Evolutionary conservation across 2,113 vertebrate species (phyloP).

Genomic region (Myrmecophaga tridactyla): DNA sequence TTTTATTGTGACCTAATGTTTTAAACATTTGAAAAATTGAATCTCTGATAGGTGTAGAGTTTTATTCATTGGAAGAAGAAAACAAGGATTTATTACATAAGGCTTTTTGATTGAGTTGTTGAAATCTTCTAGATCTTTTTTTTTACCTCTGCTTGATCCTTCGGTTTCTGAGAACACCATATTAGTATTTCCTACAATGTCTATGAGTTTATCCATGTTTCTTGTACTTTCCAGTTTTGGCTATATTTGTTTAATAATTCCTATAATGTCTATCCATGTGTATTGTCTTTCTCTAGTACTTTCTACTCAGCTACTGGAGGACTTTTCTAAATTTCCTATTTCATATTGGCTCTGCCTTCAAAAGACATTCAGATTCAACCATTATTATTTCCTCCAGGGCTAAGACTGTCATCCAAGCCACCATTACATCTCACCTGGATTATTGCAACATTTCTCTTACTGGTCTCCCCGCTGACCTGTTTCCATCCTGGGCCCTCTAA

Average conservation of each 20-base stretch:
- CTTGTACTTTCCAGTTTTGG: background rate
- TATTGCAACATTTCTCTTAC: background rate
- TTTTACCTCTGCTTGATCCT: background rate
- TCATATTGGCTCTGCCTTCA: background rate
- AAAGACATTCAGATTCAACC: background rate
- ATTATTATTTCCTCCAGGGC: background rate
- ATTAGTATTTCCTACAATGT: background rate
- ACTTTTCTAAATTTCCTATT: background rate
- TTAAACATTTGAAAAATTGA: background rate
- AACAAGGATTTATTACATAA: background rate
- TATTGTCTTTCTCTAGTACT: background rate
- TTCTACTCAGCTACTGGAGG: background rate
- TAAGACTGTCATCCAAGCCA: fast-evolving
- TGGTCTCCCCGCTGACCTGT: background rate
- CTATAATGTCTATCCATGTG: background rate
- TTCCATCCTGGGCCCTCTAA: background rate
- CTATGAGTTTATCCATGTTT: background rate
- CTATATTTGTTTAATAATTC: background rate
- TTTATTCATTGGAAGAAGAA: background rate
- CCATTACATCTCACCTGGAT: too few relatives aligned
- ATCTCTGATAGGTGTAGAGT: background rate
- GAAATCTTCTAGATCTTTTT: background rate
- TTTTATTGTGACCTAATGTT: background rate
- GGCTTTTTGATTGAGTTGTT: background rate
- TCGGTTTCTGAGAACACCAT: background rate